Evolutionary conservation across 1,140 invertebrate genomes (phyloP).

Genomic region (Aphis craccivora): DNA sequence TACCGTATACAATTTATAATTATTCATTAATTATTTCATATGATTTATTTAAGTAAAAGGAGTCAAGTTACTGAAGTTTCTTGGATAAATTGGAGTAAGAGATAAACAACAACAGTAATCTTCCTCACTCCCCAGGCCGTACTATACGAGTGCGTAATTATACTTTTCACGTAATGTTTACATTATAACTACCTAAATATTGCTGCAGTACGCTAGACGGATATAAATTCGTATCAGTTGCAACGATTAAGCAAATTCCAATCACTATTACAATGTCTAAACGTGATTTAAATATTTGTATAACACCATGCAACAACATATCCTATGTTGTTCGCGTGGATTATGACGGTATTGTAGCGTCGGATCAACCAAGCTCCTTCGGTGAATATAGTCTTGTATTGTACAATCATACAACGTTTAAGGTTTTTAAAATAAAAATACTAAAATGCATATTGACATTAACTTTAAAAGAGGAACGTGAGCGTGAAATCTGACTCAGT

Average conservation of each 20-base stretch:
- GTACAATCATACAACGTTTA: background rate
- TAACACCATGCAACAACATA: background rate
- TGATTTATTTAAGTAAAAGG: background rate
- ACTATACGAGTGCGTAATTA: no score
- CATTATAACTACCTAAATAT: no score
- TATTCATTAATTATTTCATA: background rate
- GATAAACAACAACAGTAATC: background rate
- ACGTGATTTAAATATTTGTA: background rate
- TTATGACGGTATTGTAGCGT: no score
- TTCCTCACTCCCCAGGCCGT: no score
- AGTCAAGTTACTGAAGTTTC: background rate
- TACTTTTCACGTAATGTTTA: no score
- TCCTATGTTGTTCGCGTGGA: background rate
- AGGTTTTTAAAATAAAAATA: background rate
- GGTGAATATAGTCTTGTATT: no score
- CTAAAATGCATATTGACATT: background rate
- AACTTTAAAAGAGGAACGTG: background rate
- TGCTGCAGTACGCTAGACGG: no score
- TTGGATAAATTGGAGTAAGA: background rate
- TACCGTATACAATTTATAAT: background rate
- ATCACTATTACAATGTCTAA: background rate
- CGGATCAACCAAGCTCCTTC: no score
- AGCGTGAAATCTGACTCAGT: background rate
- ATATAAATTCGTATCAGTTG: no score
- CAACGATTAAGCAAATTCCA: no score